Evolutionary conservation across 1,140 invertebrate genomes (phyloP).

Genomic region (Teleogryllus occipitalis): DNA sequence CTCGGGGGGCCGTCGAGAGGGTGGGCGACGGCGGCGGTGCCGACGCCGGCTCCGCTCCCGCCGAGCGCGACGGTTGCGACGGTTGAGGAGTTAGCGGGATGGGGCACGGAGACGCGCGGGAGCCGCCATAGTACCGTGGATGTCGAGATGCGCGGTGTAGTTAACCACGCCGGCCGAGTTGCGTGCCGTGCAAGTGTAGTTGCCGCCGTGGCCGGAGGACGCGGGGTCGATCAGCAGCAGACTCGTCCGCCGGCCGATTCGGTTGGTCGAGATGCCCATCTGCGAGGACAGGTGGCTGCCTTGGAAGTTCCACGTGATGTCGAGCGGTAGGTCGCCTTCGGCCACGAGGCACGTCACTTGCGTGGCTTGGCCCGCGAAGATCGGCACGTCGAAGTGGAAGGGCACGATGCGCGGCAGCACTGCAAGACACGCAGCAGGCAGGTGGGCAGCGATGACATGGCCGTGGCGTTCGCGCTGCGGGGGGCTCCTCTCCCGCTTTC

Average conservation of each 20-base stretch:
- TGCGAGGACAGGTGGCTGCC: constrained; percentile 33
- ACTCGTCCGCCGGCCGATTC: constrained; percentile 58
- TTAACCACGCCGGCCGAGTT: constrained; percentile 58
- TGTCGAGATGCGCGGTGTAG: constrained; percentile 54
- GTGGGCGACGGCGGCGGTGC: no score
- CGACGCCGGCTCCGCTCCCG: no score
- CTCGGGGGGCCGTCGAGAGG: no score
- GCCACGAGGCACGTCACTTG: constrained; percentile 61
- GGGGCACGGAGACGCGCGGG: not conserved
- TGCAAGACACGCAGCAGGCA: constrained; percentile 29
- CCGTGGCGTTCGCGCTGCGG: no score
- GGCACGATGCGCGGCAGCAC: constrained; percentile 52
- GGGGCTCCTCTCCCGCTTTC: constrained; percentile 1
- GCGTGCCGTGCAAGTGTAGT: constrained; percentile 69
- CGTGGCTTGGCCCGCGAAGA: constrained; percentile 66
- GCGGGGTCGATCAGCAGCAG: constrained; percentile 68
- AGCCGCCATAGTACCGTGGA: constrained; percentile 49
- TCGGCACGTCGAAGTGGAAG: constrained; percentile 35
- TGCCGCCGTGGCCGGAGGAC: constrained; percentile 62
- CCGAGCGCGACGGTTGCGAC: no score
- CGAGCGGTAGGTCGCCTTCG: constrained; percentile 63
- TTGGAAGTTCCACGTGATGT: constrained; percentile 60
- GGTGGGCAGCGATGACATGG: no score
- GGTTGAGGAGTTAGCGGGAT: no score
- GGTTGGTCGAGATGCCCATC: constrained; percentile 35